Conservation (phyloP, 2,113 vertebrate genomes). For the Anseranas semipalmata region DNA sequence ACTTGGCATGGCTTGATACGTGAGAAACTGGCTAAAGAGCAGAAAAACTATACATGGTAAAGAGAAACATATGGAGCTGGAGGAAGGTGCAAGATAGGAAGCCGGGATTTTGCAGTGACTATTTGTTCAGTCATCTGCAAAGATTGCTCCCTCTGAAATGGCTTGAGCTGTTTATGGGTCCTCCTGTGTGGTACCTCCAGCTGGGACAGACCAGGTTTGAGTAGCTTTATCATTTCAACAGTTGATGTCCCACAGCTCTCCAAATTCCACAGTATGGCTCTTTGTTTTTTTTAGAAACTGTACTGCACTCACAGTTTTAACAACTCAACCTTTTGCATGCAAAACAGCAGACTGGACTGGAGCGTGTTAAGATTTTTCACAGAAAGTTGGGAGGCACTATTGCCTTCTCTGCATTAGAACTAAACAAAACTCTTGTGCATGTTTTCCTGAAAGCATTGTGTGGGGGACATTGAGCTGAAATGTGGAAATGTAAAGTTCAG, state of each 20-base stretch:
- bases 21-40: slow-evolving; percentile 12
- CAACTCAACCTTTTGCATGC: neutral
- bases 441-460: neutral
- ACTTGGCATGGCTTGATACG: neutral
- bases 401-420: neutral
- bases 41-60: neutral
- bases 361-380: neutral
- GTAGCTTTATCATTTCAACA: neutral
- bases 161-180: neutral
- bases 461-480: neutral
- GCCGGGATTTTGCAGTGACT: neutral
- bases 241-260: neutral
- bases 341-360: neutral
- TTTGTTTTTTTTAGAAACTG: neutral
- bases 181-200: neutral
- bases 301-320: neutral
- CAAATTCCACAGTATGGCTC: neutral
- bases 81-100: slow-evolving; percentile 22
- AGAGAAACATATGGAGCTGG: slow-evolving; percentile 9
- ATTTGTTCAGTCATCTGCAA: neutral
- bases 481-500: neutral
- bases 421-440: neutral
- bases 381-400: neutral
- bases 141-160: neutral
- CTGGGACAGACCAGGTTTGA: neutral